phyloP scores from a whole-genome alignment of 1,140 invertebrate species.

The Apis laboriosa region DNA sequence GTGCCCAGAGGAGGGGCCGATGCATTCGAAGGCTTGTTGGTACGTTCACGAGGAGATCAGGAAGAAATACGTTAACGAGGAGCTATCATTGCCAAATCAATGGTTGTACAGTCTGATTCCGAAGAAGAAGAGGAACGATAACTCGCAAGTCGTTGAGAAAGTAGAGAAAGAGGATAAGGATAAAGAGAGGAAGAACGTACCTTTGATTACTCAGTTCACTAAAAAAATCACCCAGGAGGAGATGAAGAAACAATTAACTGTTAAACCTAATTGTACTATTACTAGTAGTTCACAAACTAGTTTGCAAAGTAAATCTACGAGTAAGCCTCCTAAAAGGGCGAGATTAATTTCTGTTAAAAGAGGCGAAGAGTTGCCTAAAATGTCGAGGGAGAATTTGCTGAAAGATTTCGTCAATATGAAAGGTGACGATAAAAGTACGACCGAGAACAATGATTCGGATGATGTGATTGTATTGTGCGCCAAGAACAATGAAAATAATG shows the following conservation, averaged over 20 bases:
- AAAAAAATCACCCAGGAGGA: slow-evolving; percentile 81
- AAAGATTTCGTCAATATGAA: slow-evolving; percentile 57
- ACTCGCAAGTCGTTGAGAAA: slow-evolving; percentile 50
- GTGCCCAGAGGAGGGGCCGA: slow-evolving; percentile 82
- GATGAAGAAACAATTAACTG: slow-evolving; percentile 76
- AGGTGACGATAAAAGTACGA: not conserved
- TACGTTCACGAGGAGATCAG: slow-evolving; percentile 83
- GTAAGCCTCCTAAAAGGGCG: slow-evolving; percentile 69
- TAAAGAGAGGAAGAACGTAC: slow-evolving; percentile 78
- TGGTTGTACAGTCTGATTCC: slow-evolving; percentile 81
- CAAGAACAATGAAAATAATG: not conserved
- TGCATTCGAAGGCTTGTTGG: slow-evolving; percentile 85
- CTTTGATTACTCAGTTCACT: slow-evolving; percentile 83
- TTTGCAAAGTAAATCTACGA: slow-evolving; percentile 10
- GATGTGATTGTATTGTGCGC: not conserved
- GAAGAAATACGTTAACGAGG: slow-evolving; percentile 81
- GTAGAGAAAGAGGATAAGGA: slow-evolving; percentile 64
- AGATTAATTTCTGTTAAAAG: slow-evolving; percentile 71
- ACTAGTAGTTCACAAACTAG: too few relatives aligned
- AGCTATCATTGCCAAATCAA: slow-evolving; percentile 82
- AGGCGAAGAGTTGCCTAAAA: slow-evolving; percentile 68
- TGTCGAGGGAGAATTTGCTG: slow-evolving; percentile 57
- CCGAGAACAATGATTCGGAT: not conserved
- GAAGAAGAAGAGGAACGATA: slow-evolving; percentile 62
- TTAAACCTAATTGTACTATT: slow-evolving; percentile 28